phyloP scores from a whole-genome alignment of 1,140 invertebrate genomes.

The Magallana angulata region DNA sequence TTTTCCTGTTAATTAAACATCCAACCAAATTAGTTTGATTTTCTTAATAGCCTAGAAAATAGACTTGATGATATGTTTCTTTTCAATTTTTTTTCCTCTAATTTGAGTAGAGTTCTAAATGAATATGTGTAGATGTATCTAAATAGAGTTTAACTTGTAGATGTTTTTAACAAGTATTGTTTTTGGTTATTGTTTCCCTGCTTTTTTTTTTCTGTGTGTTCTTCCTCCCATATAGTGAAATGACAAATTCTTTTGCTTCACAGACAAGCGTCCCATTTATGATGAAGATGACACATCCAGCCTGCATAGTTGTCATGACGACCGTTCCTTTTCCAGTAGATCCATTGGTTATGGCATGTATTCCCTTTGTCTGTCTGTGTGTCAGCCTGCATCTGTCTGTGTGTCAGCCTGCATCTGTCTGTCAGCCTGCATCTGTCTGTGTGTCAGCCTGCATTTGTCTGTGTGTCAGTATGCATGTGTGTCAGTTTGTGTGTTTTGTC shows the following conservation, averaged over 20 bases:
- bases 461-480: not conserved
- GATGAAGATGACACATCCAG: conserved; percentile 62
- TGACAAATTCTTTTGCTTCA: conserved; percentile 52
- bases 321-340: conserved; percentile 42
- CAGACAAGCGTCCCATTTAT: conserved; percentile 56
- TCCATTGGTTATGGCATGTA: conserved; percentile 77
- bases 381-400: not conserved
- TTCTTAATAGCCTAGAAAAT: too few relatives aligned
- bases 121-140: too few relatives aligned
- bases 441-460: not conserved
- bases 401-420: not conserved
- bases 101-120: too few relatives aligned
- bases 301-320: conserved; percentile 42
- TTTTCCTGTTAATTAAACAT: too few relatives aligned
- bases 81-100: too few relatives aligned
- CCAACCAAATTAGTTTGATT: too few relatives aligned
- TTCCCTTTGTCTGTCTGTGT: conserved; percentile 44
- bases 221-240: conserved; percentile 40
- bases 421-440: not conserved
- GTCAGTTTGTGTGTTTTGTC: too few relatives aligned
- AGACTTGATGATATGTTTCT: too few relatives aligned
- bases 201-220: conserved; percentile 9
- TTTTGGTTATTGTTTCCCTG: too few relatives aligned
- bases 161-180: too few relatives aligned
- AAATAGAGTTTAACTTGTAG: too few relatives aligned